Conservation (phyloP, 2,888 invertebrate genomes). For the Loripinus fragilis region DNA sequence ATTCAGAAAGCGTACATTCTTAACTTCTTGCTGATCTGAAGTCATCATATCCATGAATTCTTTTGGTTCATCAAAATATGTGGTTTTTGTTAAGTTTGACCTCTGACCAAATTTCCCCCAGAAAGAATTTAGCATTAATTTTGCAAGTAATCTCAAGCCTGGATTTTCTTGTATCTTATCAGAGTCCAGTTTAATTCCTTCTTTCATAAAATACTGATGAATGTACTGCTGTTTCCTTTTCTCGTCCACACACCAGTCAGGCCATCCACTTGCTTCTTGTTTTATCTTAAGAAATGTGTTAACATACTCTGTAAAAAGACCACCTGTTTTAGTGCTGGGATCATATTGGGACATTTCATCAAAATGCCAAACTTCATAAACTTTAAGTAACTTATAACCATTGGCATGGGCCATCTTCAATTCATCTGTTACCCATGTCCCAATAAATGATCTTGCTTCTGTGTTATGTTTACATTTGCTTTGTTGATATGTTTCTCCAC, state of each 20-base stretch:
- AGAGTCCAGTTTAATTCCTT: slow-evolving; percentile 43
- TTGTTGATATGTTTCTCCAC: slow-evolving; percentile 27
- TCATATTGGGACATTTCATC: slow-evolving; percentile 32
- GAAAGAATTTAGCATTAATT: slow-evolving; percentile 42
- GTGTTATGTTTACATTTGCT: slow-evolving; percentile 20
- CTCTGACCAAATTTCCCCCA: slow-evolving; percentile 58
- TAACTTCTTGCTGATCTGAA: slow-evolving; percentile 45
- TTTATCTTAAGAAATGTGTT: slow-evolving; percentile 69
- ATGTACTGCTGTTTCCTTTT: slow-evolving; percentile 61
- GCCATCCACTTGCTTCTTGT: slow-evolving; percentile 69
- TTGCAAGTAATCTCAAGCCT: slow-evolving; percentile 43
- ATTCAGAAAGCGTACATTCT: slow-evolving; percentile 39
- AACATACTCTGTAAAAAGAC: slow-evolving; percentile 72
- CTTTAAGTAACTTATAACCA: slow-evolving; percentile 26
- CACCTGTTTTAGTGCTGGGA: background rate
- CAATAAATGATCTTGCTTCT: slow-evolving; percentile 26
- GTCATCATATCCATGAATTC: slow-evolving; percentile 41
- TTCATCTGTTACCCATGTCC: slow-evolving; percentile 40
- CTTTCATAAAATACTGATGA: slow-evolving; percentile 44
- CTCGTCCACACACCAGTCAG: slow-evolving; percentile 46
- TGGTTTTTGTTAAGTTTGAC: slow-evolving; percentile 31
- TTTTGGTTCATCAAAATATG: slow-evolving; percentile 28
- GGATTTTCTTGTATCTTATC: slow-evolving; percentile 40
- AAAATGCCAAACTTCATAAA: slow-evolving; percentile 43
- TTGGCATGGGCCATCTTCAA: slow-evolving; percentile 30